Evolutionary conservation across 2,888 invertebrate genomes (phyloP).

Genomic region (Dryobota labecula): DNA sequence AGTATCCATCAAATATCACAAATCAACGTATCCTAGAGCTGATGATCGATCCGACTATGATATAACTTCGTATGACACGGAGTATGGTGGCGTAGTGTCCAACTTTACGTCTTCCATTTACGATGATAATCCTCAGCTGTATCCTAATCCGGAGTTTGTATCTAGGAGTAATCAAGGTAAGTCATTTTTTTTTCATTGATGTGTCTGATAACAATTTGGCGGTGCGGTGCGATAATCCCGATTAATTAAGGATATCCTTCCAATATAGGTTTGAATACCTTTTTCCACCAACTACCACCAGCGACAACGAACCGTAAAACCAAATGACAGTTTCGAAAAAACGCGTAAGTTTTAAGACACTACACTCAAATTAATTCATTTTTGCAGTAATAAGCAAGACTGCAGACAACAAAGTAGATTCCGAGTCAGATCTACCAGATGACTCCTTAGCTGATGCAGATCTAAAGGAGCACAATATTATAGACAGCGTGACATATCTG

Average conservation of each 20-base stretch:
- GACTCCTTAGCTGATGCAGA: slow-evolving; percentile 92
- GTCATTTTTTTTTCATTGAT: background rate
- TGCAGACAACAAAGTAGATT: slow-evolving; percentile 81
- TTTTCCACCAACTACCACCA: background rate
- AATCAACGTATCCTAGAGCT: slow-evolving; percentile 79
- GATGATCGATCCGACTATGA: slow-evolving; percentile 85
- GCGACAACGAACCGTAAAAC: background rate
- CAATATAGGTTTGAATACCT: background rate
- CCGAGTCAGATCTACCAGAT: slow-evolving; percentile 90
- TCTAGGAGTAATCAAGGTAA: slow-evolving; percentile 83
- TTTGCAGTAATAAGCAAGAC: slow-evolving; percentile 73
- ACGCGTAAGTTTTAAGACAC: too few species aligned
- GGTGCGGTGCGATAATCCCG: background rate
- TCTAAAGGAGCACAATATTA: slow-evolving; percentile 92
- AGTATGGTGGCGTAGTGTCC: slow-evolving; percentile 87
- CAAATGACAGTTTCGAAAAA: background rate
- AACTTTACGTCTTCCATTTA: slow-evolving; percentile 89
- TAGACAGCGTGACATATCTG: slow-evolving; percentile 93
- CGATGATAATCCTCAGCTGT: slow-evolving; percentile 87
- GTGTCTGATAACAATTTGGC: background rate
- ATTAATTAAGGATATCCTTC: background rate
- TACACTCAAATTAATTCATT: background rate
- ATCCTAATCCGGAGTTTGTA: slow-evolving; percentile 87
- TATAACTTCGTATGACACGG: slow-evolving; percentile 85
- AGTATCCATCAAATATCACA: slow-evolving; percentile 81